Base-by-base conservation (phyloP, 2,888 invertebrate species). In the Nemotelus nigrinus region DNA sequence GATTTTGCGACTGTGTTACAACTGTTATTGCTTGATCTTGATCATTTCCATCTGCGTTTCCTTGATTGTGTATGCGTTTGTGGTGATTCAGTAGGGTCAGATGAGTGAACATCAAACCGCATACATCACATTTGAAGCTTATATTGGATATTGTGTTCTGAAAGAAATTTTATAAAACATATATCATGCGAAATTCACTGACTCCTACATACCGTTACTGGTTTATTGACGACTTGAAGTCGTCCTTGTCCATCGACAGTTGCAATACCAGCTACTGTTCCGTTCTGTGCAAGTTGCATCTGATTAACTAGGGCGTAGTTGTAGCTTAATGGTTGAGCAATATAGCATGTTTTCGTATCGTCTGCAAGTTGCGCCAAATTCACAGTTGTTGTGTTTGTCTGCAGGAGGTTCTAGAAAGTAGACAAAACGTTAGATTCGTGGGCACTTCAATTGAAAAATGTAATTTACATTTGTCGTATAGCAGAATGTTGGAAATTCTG, bases 61-160 rank as follows among this genome's bases (percentile, higher is more conserved):
- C 86, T 82, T 90, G 90, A 78, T 92, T 91, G 85, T 94, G 94
- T 83, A 93, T 92, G 81, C 94, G 90, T 88, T 95, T 96, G 86
- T 95, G 95, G 83, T 95, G 94, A 87, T 94, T 95, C n/a, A 95
- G 88, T 78, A 95, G 86, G 67, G 93, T 91, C 80, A 95, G 89
- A 84, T 95, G 95, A 1, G 93, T 93, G 86, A 95, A 96, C 90
- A 94, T 94, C 79, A 95, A 88, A 64, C 95, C 95, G 84, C 95
- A 95, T 6, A 95, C 93, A 86, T 96, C 95, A 87, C 95, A 95
- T 87, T 95, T 96, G 85, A 94, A 95, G 82, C 94, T 94, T 45
- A 95, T 94, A 84, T 94, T 94, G 25, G 93, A 92, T 84, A 93
- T 92, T 77, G 93, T 91, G 83, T 93, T 93, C 84, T 93, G 41